Percentiles rank a stretch among this genome's conserved stretches.
Conservation (phyloP, 2,113 vertebrate genomes). For the Ictalurus furcatus region DNA sequence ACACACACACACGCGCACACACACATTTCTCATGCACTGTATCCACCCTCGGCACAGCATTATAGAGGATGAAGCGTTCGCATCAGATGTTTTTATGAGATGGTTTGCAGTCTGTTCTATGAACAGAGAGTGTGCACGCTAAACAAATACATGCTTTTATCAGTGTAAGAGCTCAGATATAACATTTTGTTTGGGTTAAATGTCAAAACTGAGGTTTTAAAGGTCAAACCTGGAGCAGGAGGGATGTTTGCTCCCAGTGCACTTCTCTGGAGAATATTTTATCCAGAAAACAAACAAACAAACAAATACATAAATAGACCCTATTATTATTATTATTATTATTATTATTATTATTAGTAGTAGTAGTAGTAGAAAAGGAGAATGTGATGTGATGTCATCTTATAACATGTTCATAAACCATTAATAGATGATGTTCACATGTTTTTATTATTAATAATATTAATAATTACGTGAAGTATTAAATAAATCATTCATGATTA, state of each 20-base stretch:
- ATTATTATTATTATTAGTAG: background rate
- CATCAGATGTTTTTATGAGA: conserved; percentile 37
- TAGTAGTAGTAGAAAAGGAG: background rate
- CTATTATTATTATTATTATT: background rate
- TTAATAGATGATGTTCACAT: background rate
- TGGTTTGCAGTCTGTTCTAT: conserved; percentile 13
- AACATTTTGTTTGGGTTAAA: conserved; percentile 30
- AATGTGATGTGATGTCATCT: background rate
- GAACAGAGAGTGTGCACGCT: conserved; percentile 15
- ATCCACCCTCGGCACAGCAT: background rate
- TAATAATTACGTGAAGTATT: background rate
- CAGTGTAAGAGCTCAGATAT: background rate
- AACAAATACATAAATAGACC: background rate
- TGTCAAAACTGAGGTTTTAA: conserved; percentile 13
- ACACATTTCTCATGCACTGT: background rate
- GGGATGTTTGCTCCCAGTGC: background rate
- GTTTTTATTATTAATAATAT: background rate
- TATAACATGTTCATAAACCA: background rate
- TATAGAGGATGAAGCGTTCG: background rate
- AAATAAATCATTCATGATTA: background rate
- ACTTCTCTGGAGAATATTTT: background rate
- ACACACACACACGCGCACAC: conserved; percentile 1
- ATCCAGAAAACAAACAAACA: background rate
- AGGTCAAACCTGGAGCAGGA: conserved; percentile 14
- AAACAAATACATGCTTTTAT: conserved; percentile 15